Evolutionary conservation across 2,113 vertebrate species (phyloP), one percentile per base, ranked within the genome.

Genomic region (Guaruba guarouba): DNA sequence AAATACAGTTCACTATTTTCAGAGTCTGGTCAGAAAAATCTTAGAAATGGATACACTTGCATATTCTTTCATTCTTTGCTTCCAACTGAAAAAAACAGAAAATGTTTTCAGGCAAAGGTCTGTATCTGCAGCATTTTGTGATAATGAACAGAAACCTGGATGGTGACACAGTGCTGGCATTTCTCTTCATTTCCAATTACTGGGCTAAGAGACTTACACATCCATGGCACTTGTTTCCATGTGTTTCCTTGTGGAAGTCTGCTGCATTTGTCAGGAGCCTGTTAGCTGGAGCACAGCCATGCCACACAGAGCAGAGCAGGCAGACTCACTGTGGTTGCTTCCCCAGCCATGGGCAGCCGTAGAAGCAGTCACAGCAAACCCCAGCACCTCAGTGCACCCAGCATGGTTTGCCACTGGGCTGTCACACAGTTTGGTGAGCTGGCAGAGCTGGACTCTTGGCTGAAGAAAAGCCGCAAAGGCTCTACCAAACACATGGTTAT

Each of bases 291-390:
- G 51, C 35, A 43, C 22, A 44, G 46, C 24, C 29, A 4, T 7
- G 35, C 7, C 48, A 61, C 0, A 1, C 0, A 1, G 44, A 82
- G 3, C 0, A 1, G 43, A 82, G 43, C 41, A 57, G 33, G 20
- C 39, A 54, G 43, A 24, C 31, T 25, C 25, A 10, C 25, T 6
- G 37, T 4, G 24, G 35, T 35, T 67, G 12, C 55, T 31, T 33
- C 11, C 15, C n/a, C 48, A 85, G 64, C 27, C 0, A 0, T 5
- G 37, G 55, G 35, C 41, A 74, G 51, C 18, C 0, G 0, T 11
- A 63, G 10, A n/a, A 85, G 46, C 43, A 41, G 39, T 1, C 49
- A 20, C 24, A 41, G 48, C 24, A 82, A 59, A 64, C 24, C 25
- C 8, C 13, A 33, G 27, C 63, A 76, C 44, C 27, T 39, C 33